These are phyloP conservation scores for Parazoanthus atlanticus DNA, from an alignment of 92 coral and sea anemone species.

Conservation along the genomic window DNA sequence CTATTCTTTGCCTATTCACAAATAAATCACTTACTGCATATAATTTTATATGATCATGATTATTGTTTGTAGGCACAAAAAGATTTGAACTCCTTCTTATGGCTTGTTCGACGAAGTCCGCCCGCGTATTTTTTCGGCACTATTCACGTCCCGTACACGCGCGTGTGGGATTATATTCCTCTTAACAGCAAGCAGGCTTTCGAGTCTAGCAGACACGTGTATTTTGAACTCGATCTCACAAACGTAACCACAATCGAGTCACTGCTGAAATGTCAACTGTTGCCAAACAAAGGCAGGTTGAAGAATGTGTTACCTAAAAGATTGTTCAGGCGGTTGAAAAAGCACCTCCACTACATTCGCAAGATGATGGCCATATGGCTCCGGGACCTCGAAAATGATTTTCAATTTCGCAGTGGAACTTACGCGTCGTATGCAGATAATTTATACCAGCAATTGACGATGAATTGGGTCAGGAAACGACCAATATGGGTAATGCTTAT, in stretches of 20 bases:
- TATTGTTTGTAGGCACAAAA: constrained; percentile 76
- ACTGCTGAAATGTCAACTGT: constrained; percentile 87
- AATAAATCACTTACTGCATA: constrained; percentile 55
- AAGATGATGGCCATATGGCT: constrained; percentile 87
- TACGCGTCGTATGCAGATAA: constrained; percentile 68
- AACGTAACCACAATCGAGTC: constrained; percentile 73
- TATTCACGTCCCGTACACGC: constrained; percentile 94
- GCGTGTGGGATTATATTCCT: constrained; percentile 98
- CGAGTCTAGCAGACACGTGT: constrained; percentile 79
- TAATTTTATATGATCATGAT: constrained; percentile 50
- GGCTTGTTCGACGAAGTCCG: constrained; percentile 84
- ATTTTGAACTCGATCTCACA: constrained; percentile 93
- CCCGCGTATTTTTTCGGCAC: constrained; percentile 98
- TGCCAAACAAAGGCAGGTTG: constrained; percentile 76
- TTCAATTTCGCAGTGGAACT: constrained; percentile 47
- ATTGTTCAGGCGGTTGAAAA: constrained; percentile 73
- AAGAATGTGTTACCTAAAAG: constrained; percentile 69
- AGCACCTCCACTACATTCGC: constrained; percentile 81
- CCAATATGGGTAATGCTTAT: constrained; percentile 98
- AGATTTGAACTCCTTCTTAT: constrained; percentile 88
- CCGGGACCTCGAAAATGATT: constrained; percentile 51
- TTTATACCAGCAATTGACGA: constrained; percentile 82
- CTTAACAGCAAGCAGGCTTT: constrained; percentile 93
- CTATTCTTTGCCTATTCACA: constrained; percentile 62
- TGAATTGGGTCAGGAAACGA: constrained; percentile 88